Evolutionary conservation across 1,140 invertebrate genomes (phyloP).

Genomic region (Hormaphis cornu): DNA sequence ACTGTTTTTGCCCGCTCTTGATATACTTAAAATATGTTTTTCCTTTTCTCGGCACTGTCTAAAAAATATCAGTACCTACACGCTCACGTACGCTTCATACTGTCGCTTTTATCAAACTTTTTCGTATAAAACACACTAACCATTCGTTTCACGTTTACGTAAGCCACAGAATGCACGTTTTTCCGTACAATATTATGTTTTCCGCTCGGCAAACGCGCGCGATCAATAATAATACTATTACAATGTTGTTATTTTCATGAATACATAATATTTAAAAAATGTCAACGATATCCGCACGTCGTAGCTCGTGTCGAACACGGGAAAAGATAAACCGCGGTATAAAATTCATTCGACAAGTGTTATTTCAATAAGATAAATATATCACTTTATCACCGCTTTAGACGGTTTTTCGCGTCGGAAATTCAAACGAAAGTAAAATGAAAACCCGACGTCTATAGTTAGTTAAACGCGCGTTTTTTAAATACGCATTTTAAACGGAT

Average conservation of each 20-base stretch:
- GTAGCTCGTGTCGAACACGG: neutral
- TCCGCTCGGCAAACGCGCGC: neutral
- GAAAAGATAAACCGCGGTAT: neutral
- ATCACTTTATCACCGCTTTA: too few species aligned
- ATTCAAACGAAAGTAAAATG: too few species aligned
- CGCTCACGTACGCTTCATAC: neutral
- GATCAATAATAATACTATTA: conserved; percentile 16
- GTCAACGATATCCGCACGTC: neutral
- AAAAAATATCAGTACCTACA: too few species aligned
- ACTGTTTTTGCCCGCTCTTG: neutral
- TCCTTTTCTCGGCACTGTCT: too few species aligned
- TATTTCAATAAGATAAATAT: too few species aligned
- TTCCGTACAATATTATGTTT: neutral
- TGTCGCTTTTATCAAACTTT: neutral
- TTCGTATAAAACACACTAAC: neutral
- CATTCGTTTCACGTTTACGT: neutral
- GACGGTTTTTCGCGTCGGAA: too few species aligned
- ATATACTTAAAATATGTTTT: too few species aligned
- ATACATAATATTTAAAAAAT: neutral
- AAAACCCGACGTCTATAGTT: too few species aligned
- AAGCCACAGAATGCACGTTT: neutral
- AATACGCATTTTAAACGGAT: too few species aligned
- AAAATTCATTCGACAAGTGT: neutral
- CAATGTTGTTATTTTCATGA: neutral
- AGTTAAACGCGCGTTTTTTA: too few species aligned